Evolutionary conservation across 2,113 vertebrate species (phyloP).

Genomic region (Oreochromis spilurus): DNA sequence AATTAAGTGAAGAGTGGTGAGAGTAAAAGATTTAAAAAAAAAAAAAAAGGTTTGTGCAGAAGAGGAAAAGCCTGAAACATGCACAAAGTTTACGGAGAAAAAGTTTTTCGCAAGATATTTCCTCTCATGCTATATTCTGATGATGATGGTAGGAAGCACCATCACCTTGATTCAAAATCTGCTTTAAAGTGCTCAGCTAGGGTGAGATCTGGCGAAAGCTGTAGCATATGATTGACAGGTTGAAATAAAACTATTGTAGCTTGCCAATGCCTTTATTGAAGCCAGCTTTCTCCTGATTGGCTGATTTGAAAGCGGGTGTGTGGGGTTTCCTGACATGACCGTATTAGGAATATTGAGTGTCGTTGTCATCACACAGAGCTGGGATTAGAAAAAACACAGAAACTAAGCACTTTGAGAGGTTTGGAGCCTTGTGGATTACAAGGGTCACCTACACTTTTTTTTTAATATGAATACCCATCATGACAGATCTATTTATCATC

Average conservation of each 20-base stretch:
- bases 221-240: not conserved
- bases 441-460: not conserved
- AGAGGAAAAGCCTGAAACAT: not conserved
- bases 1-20: not conserved
- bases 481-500: not conserved
- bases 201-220: not conserved
- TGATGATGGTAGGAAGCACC: not conserved
- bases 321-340: not conserved
- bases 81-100: not conserved
- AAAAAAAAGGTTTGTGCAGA: not conserved
- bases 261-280: not conserved
- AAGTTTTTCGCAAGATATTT: not conserved
- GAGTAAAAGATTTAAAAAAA: accelerated
- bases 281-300: not conserved
- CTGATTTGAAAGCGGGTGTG: not conserved
- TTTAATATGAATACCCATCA: accelerated
- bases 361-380: not conserved
- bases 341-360: not conserved
- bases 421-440: not conserved
- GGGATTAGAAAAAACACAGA: not conserved
- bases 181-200: not conserved
- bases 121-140: not conserved
- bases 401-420: not conserved
- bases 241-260: not conserved
- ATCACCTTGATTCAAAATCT: not conserved